Conservation (phyloP, 1,140 invertebrate species). For the Bombus consobrinus region DNA sequence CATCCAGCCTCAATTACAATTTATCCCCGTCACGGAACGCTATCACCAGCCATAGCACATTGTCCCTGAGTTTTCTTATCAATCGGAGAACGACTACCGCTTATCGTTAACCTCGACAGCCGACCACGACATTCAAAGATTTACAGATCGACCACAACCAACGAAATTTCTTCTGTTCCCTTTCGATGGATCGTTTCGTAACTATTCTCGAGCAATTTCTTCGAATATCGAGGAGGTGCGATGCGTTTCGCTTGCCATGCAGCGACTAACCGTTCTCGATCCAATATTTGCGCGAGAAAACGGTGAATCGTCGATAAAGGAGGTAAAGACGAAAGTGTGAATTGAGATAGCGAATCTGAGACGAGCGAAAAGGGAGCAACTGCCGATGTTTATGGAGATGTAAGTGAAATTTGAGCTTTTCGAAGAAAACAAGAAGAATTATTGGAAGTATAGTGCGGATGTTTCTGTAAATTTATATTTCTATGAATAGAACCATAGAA, state of each 20-base stretch:
- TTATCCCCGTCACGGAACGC: background rate
- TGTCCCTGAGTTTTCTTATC: constrained; percentile 7
- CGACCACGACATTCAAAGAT: background rate
- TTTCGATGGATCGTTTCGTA: background rate
- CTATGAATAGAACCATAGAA: background rate
- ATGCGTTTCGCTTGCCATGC: no score
- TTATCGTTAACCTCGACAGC: background rate
- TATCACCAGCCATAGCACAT: constrained; percentile 5
- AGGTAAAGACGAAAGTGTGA: background rate
- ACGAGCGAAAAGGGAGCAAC: background rate
- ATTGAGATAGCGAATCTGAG: background rate
- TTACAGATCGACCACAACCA: background rate
- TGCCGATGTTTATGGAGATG: background rate
- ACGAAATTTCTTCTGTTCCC: background rate
- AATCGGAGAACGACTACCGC: background rate
- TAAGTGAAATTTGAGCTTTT: background rate
- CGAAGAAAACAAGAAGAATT: background rate
- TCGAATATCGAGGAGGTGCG: background rate
- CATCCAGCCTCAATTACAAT: constrained; percentile 13
- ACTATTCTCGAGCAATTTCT: background rate
- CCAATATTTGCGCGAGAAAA: background rate
- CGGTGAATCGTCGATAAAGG: background rate
- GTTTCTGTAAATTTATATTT: background rate
- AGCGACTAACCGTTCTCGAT: background rate
- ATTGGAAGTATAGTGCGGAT: background rate